phyloP scores from a whole-genome alignment of 2,888 invertebrate species.

The Prionchulus punctatus region DNA sequence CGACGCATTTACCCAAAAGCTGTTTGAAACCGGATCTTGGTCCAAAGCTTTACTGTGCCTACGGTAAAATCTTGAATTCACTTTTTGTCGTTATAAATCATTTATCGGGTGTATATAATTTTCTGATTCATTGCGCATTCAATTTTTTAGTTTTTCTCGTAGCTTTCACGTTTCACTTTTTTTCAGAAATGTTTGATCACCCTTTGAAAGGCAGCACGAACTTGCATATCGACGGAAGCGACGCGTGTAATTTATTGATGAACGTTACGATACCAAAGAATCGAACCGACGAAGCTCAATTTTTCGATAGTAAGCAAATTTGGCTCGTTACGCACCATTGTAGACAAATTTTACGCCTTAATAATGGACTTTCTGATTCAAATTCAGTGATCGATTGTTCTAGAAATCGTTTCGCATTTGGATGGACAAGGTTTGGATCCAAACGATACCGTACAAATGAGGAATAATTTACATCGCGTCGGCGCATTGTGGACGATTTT shows the following conservation, averaged over 20 bases:
- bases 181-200: slow-evolving; percentile 15
- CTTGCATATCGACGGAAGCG: slow-evolving; percentile 85
- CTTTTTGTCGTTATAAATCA: not conserved
- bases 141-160: not conserved
- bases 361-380: not conserved
- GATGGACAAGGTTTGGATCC: not conserved
- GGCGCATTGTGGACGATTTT: slow-evolving; percentile 17
- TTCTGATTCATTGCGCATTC: not conserved
- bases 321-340: too few species aligned
- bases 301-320: too few species aligned
- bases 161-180: too few species aligned
- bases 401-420: slow-evolving; percentile 1
- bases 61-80: slow-evolving; percentile 44
- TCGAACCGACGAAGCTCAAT: too few species aligned
- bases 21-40: slow-evolving; percentile 82
- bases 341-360: not conserved
- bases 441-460: not conserved
- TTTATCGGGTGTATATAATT: too few species aligned
- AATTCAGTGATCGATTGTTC: not conserved
- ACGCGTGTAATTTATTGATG: slow-evolving; percentile 92
- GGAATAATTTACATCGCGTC: not conserved
- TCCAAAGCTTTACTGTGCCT: slow-evolving; percentile 96
- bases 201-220: slow-evolving; percentile 80
- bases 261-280: slow-evolving; percentile 75
- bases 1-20: slow-evolving; percentile 63